Evolutionary conservation across 2,888 invertebrate genomes (phyloP).

Genomic region (Spialia ferax): DNA sequence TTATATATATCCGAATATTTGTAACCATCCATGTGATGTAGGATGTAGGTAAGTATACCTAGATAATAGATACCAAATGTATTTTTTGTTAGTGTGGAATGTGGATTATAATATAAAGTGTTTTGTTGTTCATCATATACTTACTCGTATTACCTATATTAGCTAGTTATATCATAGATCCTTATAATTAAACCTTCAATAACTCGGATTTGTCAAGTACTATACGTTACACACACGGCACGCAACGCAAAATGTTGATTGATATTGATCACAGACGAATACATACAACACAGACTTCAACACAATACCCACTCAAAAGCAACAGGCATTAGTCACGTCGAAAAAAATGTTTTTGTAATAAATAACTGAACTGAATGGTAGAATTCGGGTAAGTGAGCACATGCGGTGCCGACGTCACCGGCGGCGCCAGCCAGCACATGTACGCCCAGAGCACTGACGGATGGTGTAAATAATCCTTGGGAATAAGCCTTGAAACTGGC

Average conservation of each 20-base stretch:
- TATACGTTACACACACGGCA: background rate
- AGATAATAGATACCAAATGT: too few species aligned
- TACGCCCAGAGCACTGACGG: slow-evolving; percentile 45
- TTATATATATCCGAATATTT: too few species aligned
- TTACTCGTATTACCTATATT: too few species aligned
- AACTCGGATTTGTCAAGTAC: too few species aligned
- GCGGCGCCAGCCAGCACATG: slow-evolving; percentile 63
- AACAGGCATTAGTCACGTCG: slow-evolving; percentile 21
- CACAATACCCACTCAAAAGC: slow-evolving; percentile 27
- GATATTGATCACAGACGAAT: background rate
- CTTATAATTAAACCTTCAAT: too few species aligned
- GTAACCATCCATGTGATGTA: too few species aligned
- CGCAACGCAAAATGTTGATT: background rate
- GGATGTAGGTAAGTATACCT: too few species aligned
- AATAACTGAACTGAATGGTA: slow-evolving; percentile 33
- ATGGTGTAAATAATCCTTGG: slow-evolving; percentile 47
- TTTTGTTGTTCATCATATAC: too few species aligned
- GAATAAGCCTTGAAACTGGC: slow-evolving; percentile 15
- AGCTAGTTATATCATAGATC: too few species aligned
- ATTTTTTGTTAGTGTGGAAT: too few species aligned
- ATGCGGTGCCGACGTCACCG: slow-evolving; percentile 59
- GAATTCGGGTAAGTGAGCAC: slow-evolving; percentile 51
- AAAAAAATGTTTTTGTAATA: slow-evolving; percentile 37
- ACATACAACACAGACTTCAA: slow-evolving; percentile 9
- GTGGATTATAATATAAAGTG: too few species aligned